A percentile compares a stretch with the other conserved stretches of the same genome.
Evolutionary conservation across 2,888 invertebrate genomes (phyloP).

Genomic region (Elegia similella): DNA sequence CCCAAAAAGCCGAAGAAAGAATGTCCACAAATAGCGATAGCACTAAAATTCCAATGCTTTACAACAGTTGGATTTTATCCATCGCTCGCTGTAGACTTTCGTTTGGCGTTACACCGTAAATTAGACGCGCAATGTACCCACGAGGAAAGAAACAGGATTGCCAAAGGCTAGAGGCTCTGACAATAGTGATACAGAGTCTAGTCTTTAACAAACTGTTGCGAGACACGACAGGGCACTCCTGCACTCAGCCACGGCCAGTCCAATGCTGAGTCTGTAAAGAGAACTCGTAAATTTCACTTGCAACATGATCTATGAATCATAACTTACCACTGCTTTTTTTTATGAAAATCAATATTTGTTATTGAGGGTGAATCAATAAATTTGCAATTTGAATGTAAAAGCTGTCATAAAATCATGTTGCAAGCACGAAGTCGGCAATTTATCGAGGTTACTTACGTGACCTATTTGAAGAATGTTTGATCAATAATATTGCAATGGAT

Average conservation of each 20-base stretch:
- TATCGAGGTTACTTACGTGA: constrained; percentile 22
- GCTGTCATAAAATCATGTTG: constrained; percentile 7
- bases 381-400: constrained; percentile 7
- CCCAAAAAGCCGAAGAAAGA: constrained; percentile 50
- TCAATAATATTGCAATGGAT: constrained; percentile 10
- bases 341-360: not conserved
- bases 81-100: constrained; percentile 70
- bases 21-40: constrained; percentile 76
- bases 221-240: constrained; percentile 34
- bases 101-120: constrained; percentile 41
- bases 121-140: constrained; percentile 47
- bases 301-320: constrained; percentile 30
- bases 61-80: constrained; percentile 75
- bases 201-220: constrained; percentile 55
- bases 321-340: not conserved
- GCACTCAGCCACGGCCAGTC: constrained; percentile 29
- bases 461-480: constrained; percentile 12
- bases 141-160: constrained; percentile 54
- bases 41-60: constrained; percentile 72
- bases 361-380: not conserved
- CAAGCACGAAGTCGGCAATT: constrained; percentile 7
- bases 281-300: constrained; percentile 33
- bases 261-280: constrained; percentile 43
- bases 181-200: constrained; percentile 54
- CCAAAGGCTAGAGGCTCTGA: constrained; percentile 58